Conservation (phyloP, 2,888 invertebrate genomes). For the Sisyra terminalis region DNA sequence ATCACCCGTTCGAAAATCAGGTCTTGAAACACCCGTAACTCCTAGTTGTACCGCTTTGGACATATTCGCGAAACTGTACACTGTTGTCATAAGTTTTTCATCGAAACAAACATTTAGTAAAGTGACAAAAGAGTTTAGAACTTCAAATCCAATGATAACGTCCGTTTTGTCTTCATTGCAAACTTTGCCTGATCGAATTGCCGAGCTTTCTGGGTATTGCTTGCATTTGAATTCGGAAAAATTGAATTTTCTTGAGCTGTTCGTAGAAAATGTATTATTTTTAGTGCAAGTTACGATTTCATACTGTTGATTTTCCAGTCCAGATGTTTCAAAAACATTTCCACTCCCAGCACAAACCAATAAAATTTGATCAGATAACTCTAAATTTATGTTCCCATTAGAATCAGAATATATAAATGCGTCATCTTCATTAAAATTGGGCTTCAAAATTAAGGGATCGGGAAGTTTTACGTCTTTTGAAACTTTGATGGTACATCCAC, state of each 20-base stretch:
- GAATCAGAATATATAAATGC: too few relatives aligned
- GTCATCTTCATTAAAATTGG: too few relatives aligned
- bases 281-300: too few relatives aligned
- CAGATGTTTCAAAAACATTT: too few relatives aligned
- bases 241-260: slow-evolving; percentile 5
- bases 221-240: slow-evolving; percentile 27
- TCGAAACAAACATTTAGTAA: slow-evolving; percentile 38
- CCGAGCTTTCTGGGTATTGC: slow-evolving; percentile 24
- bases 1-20: slow-evolving; percentile 29
- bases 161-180: slow-evolving; percentile 29
- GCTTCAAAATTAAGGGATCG: too few relatives aligned
- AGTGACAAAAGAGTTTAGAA: slow-evolving; percentile 28
- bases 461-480: too few relatives aligned
- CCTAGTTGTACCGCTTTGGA: slow-evolving; percentile 28
- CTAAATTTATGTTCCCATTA: too few relatives aligned
- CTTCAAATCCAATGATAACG: slow-evolving; percentile 34
- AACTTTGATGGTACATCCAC: too few relatives aligned
- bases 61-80: slow-evolving; percentile 34
- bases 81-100: slow-evolving; percentile 27
- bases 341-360: too few relatives aligned
- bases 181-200: slow-evolving; percentile 25
- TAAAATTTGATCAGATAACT: too few relatives aligned
- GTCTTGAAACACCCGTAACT: slow-evolving; percentile 30
- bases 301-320: too few relatives aligned
- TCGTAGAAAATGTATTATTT: too few relatives aligned